Evolutionary conservation across 37 sponge, comb jelly and placozoan species (phyloP), one percentile per base, ranked within the genome.

Genomic region (Chondrilla cf. caribensis): DNA sequence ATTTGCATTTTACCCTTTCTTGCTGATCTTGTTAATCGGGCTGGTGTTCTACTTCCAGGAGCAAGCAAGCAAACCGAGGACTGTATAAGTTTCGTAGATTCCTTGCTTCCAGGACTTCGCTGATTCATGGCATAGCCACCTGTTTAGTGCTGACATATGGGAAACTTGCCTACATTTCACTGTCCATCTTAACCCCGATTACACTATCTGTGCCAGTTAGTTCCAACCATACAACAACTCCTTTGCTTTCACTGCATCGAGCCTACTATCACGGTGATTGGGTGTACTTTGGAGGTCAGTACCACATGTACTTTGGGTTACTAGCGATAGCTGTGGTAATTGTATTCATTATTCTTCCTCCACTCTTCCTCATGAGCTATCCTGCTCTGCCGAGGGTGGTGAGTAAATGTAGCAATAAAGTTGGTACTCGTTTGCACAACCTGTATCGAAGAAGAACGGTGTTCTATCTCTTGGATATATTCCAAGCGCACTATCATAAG

Each of bases 1-100:
- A 18, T 37, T 65, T 37, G 91, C 91, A 18, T 18, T 84, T 60
- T 86, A 84, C 58, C 87, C 87, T 0, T 78, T 78, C 28, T 26
- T 78, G 4, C 3, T 78, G 68, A 67, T 67, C 35, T 17, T 25
- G 15, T 25, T 29, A 6, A 67, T 67, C 35, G 33, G 31, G 0
- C 29, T 28, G 68, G 1, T 67, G 32, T 29, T 67, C 68, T 67
- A 67, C 68, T 67, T 6, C 68, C 68, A 67, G 68, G 68, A 67
- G 11, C 32, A 32, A 31, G 68, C 32, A 31, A 26, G 35, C 15
- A 17, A 67, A 67, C 35, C 2, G 15, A 67, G 1, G 2, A 28
- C 29, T 67, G 33, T 67, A 29, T 32, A 67, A 26, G 35, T 67
- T 67, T 33, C 68, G 68, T 1, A 28, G 35, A 33, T 33, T 67